A percentile compares a stretch with the other conserved stretches of the same genome.
These are phyloP conservation scores for Euwallacea fornicatus DNA, from an alignment of 1,140 invertebrate species.

Conservation along the genomic window DNA sequence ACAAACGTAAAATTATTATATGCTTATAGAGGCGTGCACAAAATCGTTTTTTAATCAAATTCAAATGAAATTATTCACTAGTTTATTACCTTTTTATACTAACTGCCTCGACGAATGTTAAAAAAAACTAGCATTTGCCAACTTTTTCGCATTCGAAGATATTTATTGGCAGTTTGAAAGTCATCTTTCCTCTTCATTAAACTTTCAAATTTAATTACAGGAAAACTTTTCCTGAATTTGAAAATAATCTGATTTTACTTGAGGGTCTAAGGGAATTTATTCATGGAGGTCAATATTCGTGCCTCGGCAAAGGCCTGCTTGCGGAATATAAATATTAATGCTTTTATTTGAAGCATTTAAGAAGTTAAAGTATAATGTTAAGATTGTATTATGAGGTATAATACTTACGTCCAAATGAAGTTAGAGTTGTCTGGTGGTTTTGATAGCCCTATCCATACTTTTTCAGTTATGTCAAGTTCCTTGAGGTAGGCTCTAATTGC, in stretches of 20 bases:
- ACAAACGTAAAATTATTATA: too few species aligned
- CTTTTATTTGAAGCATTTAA: too few species aligned
- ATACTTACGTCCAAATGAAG: slow-evolving; percentile 73
- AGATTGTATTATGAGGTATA: too few species aligned
- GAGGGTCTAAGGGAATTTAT: slow-evolving; percentile 7
- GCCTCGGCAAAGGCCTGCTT: background rate
- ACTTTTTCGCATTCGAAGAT: slow-evolving; percentile 1
- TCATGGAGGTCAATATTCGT: slow-evolving; percentile 9
- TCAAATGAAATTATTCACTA: too few species aligned
- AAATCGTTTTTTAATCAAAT: too few species aligned
- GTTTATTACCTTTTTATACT: too few species aligned
- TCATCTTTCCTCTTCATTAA: slow-evolving; percentile 24
- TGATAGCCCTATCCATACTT: slow-evolving; percentile 74
- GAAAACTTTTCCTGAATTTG: slow-evolving; percentile 2
- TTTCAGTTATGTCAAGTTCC: slow-evolving; percentile 70
- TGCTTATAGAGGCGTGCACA: too few species aligned
- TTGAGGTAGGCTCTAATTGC: slow-evolving; percentile 72
- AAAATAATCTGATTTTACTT: slow-evolving; percentile 13
- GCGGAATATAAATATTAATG: too few species aligned
- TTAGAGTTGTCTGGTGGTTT: slow-evolving; percentile 64
- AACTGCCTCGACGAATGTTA: background rate
- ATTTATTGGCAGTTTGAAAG: slow-evolving; percentile 21
- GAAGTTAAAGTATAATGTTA: too few species aligned
- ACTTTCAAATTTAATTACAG: slow-evolving; percentile 14
- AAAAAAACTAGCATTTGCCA: slow-evolving; percentile 1